These are phyloP conservation scores for Cephus sareptanus DNA, from an alignment of 2,888 invertebrate genomes.

Conservation along the genomic window DNA sequence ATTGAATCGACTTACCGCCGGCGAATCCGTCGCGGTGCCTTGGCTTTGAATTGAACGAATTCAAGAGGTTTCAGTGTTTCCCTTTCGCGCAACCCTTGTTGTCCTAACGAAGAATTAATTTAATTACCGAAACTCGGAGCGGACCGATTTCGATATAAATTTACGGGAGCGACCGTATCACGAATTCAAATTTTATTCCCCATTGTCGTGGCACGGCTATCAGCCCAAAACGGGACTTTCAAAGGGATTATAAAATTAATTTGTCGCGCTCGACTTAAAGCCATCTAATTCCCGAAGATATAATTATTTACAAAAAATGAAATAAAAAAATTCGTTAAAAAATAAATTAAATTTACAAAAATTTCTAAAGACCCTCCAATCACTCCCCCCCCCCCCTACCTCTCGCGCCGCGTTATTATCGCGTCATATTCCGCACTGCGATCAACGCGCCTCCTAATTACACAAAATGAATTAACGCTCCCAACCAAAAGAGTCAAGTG, in stretches of 20 bases:
- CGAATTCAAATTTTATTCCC: not conserved
- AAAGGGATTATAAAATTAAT: not conserved
- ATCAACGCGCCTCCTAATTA: too few species aligned
- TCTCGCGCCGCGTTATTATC: too few species aligned
- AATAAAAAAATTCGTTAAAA: constrained; percentile 24
- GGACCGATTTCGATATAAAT: not conserved
- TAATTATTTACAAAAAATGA: not conserved
- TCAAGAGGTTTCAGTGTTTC: not conserved
- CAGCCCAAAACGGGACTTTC: not conserved
- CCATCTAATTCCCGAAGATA: too few species aligned
- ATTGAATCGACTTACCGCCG: not conserved
- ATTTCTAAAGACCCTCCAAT: constrained; percentile 10
- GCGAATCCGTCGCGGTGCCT: not conserved
- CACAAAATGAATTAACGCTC: too few species aligned
- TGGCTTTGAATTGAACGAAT: not conserved
- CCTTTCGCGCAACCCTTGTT: not conserved
- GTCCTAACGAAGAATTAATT: not conserved
- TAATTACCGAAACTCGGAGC: not conserved
- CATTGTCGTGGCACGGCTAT: not conserved
- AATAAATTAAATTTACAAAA: too few species aligned
- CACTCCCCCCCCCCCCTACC: too few species aligned
- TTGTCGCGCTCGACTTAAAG: not conserved
- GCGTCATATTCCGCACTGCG: too few species aligned
- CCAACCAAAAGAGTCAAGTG: too few species aligned
- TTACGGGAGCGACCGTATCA: not conserved